Evolutionary conservation across 64 coral and sea anemone species (phyloP), one percentile per base, ranked within the genome.

Genomic region (Cladopsammia gracilis): DNA sequence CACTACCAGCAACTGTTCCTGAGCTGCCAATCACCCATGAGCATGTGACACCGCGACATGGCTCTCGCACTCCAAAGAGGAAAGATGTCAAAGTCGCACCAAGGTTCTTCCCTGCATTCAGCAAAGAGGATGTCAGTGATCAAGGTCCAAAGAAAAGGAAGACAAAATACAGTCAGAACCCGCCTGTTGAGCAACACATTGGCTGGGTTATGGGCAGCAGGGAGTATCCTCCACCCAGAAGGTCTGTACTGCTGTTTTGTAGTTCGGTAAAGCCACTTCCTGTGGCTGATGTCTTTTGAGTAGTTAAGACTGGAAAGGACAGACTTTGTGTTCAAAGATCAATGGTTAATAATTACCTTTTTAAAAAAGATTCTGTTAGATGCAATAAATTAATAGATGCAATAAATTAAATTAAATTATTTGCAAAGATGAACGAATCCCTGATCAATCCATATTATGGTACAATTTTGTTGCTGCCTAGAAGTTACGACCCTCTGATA

Each of bases 121-220:
- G 94, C 68, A 99, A 99, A 65, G 98, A 99, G 91, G 89, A 93
- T 82, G 42, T 83, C 8, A 83, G 80, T 50, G 80, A 83, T 47
- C 70, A 99, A 90, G 95, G 95, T 71, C 97, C 97, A 42, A 95
- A 94, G 67, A 99, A 99, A 68, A 83, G 97, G 48, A 99, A 99
- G 48, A 99, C 97, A 62, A 99, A 99, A 42, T 99, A 99, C 34
- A 94, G 97, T 48, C 86, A 92, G 69, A 99, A 99, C 62, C 97
- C 97, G 12, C 97, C 97, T 7, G 97, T 99, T 8, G 97, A 99
- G 61, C 91, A 95, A n/a, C 97, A 99, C 86, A 91, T 99, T 90
- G 97, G 97, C 10, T 99, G 97, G 97, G 69, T 99, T 20, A 99
- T 99, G 97, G 97, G 94, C 12, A 74, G 73, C 42, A 96, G 58